phyloP scores from a whole-genome alignment of 2,888 invertebrate genomes.

The Stenchaetothrips biformis region DNA sequence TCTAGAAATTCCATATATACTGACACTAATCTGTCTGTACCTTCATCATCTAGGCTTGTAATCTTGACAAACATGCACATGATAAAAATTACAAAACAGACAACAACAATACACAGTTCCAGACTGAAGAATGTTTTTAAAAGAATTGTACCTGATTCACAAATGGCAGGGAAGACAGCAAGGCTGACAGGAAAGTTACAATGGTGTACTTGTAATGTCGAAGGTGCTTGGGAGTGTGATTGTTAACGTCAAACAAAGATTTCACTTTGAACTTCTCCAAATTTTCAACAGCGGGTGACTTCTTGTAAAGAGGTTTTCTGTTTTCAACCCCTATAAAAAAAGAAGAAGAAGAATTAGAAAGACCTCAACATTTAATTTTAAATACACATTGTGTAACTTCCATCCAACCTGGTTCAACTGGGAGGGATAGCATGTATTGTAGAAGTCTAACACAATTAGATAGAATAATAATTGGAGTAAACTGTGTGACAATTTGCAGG shows the following conservation, averaged over 20 bases:
- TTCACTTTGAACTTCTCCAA: slow-evolving; percentile 41
- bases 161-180: slow-evolving; percentile 65
- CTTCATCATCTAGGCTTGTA: slow-evolving; percentile 37
- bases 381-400: slow-evolving; percentile 22
- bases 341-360: not conserved
- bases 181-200: slow-evolving; percentile 65
- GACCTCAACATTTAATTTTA: not conserved
- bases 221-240: slow-evolving; percentile 66
- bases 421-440: slow-evolving; percentile 60
- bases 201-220: slow-evolving; percentile 79
- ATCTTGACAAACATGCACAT: not conserved
- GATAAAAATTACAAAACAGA: slow-evolving; percentile 26
- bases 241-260: slow-evolving; percentile 57
- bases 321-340: not conserved
- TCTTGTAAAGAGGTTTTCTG: not conserved
- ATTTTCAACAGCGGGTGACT: not conserved
- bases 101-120: not conserved
- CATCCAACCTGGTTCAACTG: slow-evolving; percentile 51
- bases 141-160: slow-evolving; percentile 53
- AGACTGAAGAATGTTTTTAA: not conserved
- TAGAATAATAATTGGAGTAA: slow-evolving; percentile 58
- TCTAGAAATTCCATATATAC: slow-evolving; percentile 66
- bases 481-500: slow-evolving; percentile 61
- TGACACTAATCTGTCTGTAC: slow-evolving; percentile 53
- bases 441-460: slow-evolving; percentile 63